Conservation (phyloP, 1,140 invertebrate genomes). For the Venturia canescens region DNA sequence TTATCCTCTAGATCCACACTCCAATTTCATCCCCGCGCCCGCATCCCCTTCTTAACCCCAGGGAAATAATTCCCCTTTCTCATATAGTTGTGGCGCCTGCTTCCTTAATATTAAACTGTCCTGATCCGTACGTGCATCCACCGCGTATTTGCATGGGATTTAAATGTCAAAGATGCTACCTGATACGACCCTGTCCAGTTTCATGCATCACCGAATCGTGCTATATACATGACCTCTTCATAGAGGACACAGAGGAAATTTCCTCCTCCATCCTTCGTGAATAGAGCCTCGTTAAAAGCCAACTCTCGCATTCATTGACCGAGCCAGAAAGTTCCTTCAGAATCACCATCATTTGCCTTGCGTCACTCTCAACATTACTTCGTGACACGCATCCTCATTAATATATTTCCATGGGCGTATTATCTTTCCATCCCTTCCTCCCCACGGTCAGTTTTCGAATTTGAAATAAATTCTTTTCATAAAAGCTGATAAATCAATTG, state of each 20-base stretch:
- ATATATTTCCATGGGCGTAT: too few species aligned
- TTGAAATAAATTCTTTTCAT: too few species aligned
- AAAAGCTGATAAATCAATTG: too few species aligned
- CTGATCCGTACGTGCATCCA: background rate
- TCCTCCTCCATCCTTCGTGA: background rate
- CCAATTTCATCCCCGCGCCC: background rate
- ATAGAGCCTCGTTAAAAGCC: conserved; percentile 31
- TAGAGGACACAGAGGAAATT: too few species aligned
- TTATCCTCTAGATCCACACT: conserved; percentile 10
- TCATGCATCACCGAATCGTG: conserved; percentile 15
- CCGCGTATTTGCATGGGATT: conserved; percentile 28
- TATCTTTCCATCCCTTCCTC: too few species aligned
- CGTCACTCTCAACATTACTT: background rate
- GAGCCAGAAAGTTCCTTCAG: too few species aligned
- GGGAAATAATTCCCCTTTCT: background rate
- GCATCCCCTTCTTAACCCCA: background rate
- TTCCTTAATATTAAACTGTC: background rate
- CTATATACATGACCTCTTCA: background rate
- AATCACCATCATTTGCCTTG: background rate
- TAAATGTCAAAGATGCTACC: conserved; percentile 33
- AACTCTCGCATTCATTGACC: conserved; percentile 10
- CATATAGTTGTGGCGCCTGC: conserved; percentile 10
- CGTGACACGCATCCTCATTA: background rate
- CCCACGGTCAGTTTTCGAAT: too few species aligned
- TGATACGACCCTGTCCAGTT: conserved; percentile 1